Percentiles rank a stretch among this genome's conserved stretches.
Evolutionary conservation across 2,888 invertebrate genomes (phyloP).

Genomic region (Agonopterix subpropinquella): DNA sequence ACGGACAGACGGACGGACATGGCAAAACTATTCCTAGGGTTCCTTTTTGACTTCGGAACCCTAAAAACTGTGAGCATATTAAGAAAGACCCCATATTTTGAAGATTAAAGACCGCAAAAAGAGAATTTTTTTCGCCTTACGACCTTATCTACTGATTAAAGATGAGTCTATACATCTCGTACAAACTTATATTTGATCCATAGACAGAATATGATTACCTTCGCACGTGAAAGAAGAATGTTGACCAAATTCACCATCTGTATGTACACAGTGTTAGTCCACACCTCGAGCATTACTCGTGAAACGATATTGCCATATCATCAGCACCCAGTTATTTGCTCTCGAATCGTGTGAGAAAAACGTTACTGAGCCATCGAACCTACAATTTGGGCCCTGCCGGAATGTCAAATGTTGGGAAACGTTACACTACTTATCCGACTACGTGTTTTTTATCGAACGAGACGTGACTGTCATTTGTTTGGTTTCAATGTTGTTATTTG

Average conservation of each 20-base stretch:
- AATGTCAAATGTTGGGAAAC: conserved; percentile 69
- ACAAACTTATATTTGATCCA: neutral
- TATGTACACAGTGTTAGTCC: conserved; percentile 28
- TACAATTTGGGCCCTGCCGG: conserved; percentile 51
- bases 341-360: conserved; percentile 72
- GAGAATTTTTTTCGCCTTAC: no score
- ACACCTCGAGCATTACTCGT: conserved; percentile 49
- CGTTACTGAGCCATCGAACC: conserved; percentile 52
- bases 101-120: no score
- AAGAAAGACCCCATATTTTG: no score
- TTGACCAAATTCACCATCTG: conserved; percentile 12
- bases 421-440: conserved; percentile 12
- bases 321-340: conserved; percentile 70
- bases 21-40: no score
- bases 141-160: no score
- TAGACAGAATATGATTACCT: conserved; percentile 2
- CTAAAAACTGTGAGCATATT: no score
- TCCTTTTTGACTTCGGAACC: no score
- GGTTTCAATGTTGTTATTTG: conserved; percentile 24
- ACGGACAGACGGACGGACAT: no score
- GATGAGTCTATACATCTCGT: neutral
- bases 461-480: conserved; percentile 50
- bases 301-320: conserved; percentile 63
- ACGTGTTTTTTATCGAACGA: conserved; percentile 14
- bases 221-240: conserved; percentile 1